These are phyloP conservation scores for Sesia bembeciformis DNA, from an alignment of 2,888 invertebrate species.

Conservation along the genomic window DNA sequence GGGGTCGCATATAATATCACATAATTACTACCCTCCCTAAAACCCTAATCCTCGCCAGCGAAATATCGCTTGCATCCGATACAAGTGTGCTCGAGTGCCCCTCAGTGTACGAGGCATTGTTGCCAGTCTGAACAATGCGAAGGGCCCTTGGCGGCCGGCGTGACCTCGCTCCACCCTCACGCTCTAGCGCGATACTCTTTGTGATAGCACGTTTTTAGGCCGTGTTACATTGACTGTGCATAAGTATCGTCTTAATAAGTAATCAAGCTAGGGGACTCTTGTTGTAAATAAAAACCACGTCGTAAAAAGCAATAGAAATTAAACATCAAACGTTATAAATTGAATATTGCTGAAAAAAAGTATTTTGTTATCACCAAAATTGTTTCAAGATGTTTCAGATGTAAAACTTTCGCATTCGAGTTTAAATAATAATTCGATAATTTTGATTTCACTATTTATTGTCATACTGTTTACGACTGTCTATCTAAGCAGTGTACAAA, in stretches of 20 bases:
- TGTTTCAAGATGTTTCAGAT: no score
- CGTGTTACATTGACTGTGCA: conserved; percentile 13
- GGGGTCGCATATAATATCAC: conserved; percentile 41
- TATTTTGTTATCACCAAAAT: no score
- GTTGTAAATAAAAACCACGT: no score
- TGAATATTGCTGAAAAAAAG: no score
- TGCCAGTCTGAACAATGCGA: conserved; percentile 64
- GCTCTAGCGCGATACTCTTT: conserved; percentile 46
- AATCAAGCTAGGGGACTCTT: background rate
- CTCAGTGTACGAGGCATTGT: conserved; percentile 50
- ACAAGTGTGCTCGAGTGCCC: conserved; percentile 55
- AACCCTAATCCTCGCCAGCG: conserved; percentile 49
- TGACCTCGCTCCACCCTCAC: conserved; percentile 31
- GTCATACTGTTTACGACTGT: no score
- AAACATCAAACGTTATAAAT: no score
- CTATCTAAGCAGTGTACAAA: no score
- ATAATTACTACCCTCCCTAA: conserved; percentile 45
- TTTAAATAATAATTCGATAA: no score
- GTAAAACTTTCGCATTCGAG: no score
- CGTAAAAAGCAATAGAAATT: no score
- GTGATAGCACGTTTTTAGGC: conserved; percentile 68
- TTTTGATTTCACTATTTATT: no score
- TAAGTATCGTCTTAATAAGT: background rate
- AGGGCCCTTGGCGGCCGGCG: conserved; percentile 55
- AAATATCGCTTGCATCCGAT: conserved; percentile 68